A percentile compares a stretch with the other conserved stretches of the same genome.
Evolutionary conservation across 2,797 vertebrate species (phyloP).

Genomic region (Brachyrhaphis roseni): DNA sequence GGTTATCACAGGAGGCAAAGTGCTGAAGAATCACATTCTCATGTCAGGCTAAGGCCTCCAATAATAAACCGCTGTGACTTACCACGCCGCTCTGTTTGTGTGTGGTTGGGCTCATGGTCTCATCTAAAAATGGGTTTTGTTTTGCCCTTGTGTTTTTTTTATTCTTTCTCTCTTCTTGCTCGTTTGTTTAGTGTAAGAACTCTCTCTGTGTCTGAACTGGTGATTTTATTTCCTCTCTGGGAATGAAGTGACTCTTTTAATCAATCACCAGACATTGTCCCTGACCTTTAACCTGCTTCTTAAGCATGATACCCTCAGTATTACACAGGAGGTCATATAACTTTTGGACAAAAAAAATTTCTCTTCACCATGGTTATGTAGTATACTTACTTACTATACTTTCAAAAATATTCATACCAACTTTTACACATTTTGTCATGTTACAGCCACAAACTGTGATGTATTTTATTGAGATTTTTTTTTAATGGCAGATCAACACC

Average conservation of each 20-base stretch:
- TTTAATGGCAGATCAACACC: background rate
- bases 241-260: slow-evolving; percentile 1
- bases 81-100: slow-evolving; percentile 23
- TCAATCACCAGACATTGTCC: background rate
- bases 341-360: slow-evolving; percentile 10
- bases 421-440: background rate
- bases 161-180: background rate
- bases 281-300: slow-evolving; percentile 22
- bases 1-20: slow-evolving; percentile 9
- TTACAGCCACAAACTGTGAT: background rate
- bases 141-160: background rate
- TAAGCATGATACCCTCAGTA: slow-evolving; percentile 20
- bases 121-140: slow-evolving; percentile 25
- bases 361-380: background rate
- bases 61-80: slow-evolving; percentile 49
- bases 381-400: background rate
- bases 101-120: slow-evolving; percentile 13
- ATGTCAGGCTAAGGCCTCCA: slow-evolving; percentile 16
- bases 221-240: background rate
- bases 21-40: slow-evolving; percentile 21
- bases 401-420: background rate
- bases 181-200: slow-evolving; percentile 10
- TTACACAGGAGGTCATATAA: slow-evolving; percentile 10
- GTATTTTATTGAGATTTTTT: background rate
- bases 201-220: slow-evolving; percentile 7